Evolutionary conservation across 2,797 vertebrate species (phyloP).

Genomic region (Merluccius polli): DNA sequence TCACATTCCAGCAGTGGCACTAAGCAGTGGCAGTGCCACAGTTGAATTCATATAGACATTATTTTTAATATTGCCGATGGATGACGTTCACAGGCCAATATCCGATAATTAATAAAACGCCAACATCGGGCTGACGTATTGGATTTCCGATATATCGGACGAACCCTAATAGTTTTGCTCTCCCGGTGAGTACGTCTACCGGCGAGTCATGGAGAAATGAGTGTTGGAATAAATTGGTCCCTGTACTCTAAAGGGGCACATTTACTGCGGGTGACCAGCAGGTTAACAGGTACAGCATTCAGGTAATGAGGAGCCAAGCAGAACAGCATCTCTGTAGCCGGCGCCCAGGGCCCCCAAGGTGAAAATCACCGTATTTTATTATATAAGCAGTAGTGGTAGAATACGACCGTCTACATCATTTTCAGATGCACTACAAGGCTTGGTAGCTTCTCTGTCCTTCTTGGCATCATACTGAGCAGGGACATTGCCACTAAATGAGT

Average conservation of each 20-base stretch:
- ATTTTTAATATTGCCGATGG: too few species aligned
- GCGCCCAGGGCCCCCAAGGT: conserved; percentile 28
- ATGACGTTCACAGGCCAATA: too few species aligned
- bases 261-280: conserved; percentile 47
- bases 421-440: neutral
- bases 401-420: neutral
- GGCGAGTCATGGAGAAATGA: neutral
- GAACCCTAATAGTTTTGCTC: too few species aligned
- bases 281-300: conserved; percentile 38
- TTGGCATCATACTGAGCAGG: conserved; percentile 39
- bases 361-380: conserved; percentile 47
- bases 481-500: conserved; percentile 61
- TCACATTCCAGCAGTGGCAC: too few species aligned
- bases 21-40: too few species aligned
- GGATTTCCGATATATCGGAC: too few species aligned
- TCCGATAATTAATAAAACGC: too few species aligned
- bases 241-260: conserved; percentile 13
- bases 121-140: too few species aligned
- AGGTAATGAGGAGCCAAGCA: conserved; percentile 42
- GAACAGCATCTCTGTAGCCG: conserved; percentile 24
- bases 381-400: conserved; percentile 4
- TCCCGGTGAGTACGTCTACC: neutral
- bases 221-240: conserved; percentile 11
- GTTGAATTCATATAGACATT: too few species aligned
- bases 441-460: conserved; percentile 31